Evolutionary conservation across 2,797 vertebrate genomes (phyloP), one percentile per base, ranked within the genome.

Genomic region (Muraenolepis orangiensis): DNA sequence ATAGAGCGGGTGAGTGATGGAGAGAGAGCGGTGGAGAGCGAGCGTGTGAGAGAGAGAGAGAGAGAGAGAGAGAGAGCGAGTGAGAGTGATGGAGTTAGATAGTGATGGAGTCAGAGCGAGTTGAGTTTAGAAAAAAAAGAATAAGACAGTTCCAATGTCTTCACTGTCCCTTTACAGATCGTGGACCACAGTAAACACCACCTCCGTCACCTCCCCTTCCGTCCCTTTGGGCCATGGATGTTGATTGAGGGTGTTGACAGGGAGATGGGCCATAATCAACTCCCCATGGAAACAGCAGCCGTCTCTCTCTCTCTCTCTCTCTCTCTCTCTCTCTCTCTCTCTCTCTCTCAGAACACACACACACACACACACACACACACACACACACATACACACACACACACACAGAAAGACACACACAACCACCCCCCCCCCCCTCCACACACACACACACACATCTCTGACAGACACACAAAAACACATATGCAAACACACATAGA

Each of bases 251-350:
- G 74, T 71, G 76, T 82, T 89, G 90, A 89, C 87, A 90, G 82
- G 81, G 82, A 85, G 85, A 91, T 87, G 89, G 90, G 87, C 85
- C 80, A 82, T 87, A 91, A 92, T 91, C 90, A 92, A 88, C 85
- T 86, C 87, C 82, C 85, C 91, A 91, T 92, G 90, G 86, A 83
- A 86, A 84, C 84, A 84, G 85, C 85, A 86, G 82, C 84, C 82
- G 88, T 89, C 86, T 84, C 83, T 82, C 84, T 85, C 77, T 80
- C 74, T 75, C 84, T 86, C 83, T 75, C 86, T 87, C 85, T 83
- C 75, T 86, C 87, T 18, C 18, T 1, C 5, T 46, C 42, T 46
- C 42, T 18, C n/a, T n/a, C n/a, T n/a, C n/a, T n/a, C n/a, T n/a
- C n/a, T n/a, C n/a, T n/a, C n/a, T n/a, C n/a, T n/a, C n/a, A n/a